Evolutionary conservation across 1,140 invertebrate species (phyloP).

Genomic region (Matsumurasca onukii): DNA sequence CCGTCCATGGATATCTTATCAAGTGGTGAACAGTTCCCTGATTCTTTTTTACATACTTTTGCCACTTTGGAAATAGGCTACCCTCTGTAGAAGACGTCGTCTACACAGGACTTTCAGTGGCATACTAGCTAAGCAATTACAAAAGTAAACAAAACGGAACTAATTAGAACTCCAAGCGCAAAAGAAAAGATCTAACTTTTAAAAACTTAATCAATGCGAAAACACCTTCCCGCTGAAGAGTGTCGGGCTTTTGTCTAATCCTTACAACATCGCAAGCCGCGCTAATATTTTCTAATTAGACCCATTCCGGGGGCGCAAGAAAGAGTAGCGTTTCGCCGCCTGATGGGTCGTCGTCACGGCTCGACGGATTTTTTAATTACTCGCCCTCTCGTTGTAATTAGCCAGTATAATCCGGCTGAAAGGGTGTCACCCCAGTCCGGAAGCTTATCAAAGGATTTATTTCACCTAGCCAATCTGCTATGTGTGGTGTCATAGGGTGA

Average conservation of each 20-base stretch:
- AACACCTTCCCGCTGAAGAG: neutral
- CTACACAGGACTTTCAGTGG: no score
- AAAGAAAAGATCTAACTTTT: neutral
- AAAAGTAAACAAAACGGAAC: neutral
- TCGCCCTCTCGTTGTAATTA: conserved; percentile 10
- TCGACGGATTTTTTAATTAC: conserved; percentile 23
- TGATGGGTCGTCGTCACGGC: neutral
- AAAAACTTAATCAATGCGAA: conserved; percentile 18
- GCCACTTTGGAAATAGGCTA: no score
- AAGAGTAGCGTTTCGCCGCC: neutral
- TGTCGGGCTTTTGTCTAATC: no score
- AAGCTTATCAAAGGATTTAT: conserved; percentile 25
- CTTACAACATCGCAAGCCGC: conserved; percentile 15
- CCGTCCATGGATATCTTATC: no score
- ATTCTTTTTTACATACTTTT: no score
- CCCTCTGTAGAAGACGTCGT: no score
- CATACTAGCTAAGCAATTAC: no score
- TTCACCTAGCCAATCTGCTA: conserved; percentile 21
- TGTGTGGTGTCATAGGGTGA: neutral
- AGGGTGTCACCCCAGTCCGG: conserved; percentile 9
- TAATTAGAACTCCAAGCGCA: neutral
- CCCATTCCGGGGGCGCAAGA: neutral
- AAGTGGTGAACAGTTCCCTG: no score
- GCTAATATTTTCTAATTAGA: conserved; percentile 23
- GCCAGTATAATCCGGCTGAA: conserved; percentile 15